These are phyloP conservation scores for Istiophorus platypterus DNA, from an alignment of 2,113 vertebrate genomes.

Conservation along the genomic window DNA sequence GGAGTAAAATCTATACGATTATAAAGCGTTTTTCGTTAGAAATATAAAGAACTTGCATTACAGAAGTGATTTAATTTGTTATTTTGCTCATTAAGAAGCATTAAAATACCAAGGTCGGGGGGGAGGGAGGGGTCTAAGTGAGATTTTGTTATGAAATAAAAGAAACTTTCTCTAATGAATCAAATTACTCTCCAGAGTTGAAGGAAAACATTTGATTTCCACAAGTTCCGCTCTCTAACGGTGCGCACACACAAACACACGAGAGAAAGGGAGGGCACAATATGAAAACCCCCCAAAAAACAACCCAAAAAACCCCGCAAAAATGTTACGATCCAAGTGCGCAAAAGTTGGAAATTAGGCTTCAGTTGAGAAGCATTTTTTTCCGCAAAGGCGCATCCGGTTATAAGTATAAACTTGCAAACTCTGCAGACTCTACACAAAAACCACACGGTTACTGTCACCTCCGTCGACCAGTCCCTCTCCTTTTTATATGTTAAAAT, in stretches of 20 bases:
- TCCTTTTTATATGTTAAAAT: constrained; percentile 2
- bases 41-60: not conserved
- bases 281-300: not conserved
- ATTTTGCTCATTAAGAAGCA: not conserved
- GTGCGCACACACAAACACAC: not conserved
- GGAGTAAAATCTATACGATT: not conserved
- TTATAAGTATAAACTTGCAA: not conserved
- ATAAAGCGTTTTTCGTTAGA: not conserved
- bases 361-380: not conserved
- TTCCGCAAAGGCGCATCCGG: not conserved
- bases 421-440: not conserved
- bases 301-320: too few species aligned
- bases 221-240: too few species aligned
- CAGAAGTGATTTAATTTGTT: not conserved
- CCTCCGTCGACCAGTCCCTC: not conserved
- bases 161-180: too few species aligned
- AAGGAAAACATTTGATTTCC: not conserved
- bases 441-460: not conserved
- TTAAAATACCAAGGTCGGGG: not conserved
- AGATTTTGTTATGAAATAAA: too few species aligned
- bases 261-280: not conserved
- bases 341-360: not conserved
- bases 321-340: not conserved
- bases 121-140: too few species aligned
- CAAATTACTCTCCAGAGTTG: too few species aligned